These are phyloP conservation scores for Semicossyphus pulcher DNA, from an alignment of 2,113 vertebrate species.

Conservation along the genomic window DNA sequence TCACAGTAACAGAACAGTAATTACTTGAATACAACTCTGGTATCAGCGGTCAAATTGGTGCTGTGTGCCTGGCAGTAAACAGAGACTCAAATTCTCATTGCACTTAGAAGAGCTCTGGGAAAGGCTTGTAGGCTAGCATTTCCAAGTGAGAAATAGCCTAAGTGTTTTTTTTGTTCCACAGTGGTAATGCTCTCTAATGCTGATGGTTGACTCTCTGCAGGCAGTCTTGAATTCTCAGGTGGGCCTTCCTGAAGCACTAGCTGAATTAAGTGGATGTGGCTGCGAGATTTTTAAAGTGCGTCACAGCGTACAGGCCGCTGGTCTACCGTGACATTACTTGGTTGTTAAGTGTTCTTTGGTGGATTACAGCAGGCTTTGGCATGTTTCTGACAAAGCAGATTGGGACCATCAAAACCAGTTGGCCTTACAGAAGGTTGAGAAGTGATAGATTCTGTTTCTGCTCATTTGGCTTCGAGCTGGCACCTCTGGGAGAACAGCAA, in stretches of 20 bases:
- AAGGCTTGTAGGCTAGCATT: constrained; percentile 51
- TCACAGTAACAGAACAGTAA: constrained; percentile 67
- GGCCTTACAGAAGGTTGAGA: constrained; percentile 48
- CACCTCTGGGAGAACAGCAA: constrained; percentile 63
- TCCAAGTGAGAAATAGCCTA: constrained; percentile 72
- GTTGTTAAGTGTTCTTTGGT: constrained; percentile 72
- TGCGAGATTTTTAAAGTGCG: constrained; percentile 74
- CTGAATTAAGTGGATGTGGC: constrained; percentile 83
- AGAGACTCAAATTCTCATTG: constrained; percentile 66
- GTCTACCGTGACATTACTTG: constrained; percentile 70
- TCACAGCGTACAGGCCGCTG: constrained; percentile 51
- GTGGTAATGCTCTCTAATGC: constrained; percentile 82
- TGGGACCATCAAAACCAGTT: constrained; percentile 69
- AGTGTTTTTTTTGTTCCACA: constrained; percentile 69
- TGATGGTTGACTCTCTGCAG: constrained; percentile 81
- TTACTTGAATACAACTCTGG: constrained; percentile 47
- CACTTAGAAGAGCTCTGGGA: constrained; percentile 71
- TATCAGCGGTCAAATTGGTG: constrained; percentile 58
- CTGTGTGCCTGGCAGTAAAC: constrained; percentile 59
- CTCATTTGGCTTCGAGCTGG: constrained; percentile 64
- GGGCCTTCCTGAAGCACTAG: constrained; percentile 77
- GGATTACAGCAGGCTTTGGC: constrained; percentile 59
- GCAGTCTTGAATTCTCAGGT: constrained; percentile 81
- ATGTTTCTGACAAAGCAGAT: constrained; percentile 74
- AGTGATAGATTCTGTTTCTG: constrained; percentile 60